Evolutionary conservation across 53 echinoderm and acorn worm genomes (phyloP), one percentile per base, ranked within the genome.

Genomic region (Paracentrotus lividus): DNA sequence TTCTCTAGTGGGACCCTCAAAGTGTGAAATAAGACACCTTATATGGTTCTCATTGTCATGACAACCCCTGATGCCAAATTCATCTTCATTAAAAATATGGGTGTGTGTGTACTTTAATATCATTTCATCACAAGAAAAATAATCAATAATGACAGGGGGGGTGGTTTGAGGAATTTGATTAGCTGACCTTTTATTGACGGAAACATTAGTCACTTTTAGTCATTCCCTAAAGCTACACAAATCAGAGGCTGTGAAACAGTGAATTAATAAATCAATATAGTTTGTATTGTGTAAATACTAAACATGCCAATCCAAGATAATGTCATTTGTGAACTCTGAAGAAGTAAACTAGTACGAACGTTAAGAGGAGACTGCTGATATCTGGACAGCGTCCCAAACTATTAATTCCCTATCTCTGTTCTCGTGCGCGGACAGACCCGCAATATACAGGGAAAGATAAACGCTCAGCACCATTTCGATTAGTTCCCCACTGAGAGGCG

Each of bases 11-110:
- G 89, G 65, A 55, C 53, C 31, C 42, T 42, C 89, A 42, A 64
- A 61, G 89, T 89, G 89, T 64, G 89, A 89, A 61, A 89, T 66
- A 27, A 26, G 60, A 89, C 0, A 66, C 89, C 44, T 43, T 10
- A 24, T 42, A 89, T 60, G 89, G 57, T 58, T 20, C 42, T n/a
- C 43, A 57, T 89, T 47, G 60, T 56, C 89, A 89, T 89, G 58
- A 66, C 36, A 89, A 89, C 89, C 27, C 10, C 12, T 44, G 89
- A 89, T 42, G 65, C 42, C 5, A 60, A 65, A 89, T 89, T 65
- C 55, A 89, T 60, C 59, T 59, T 61, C 23, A 89, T 89, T 89
- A 89, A n/a, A 24, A 89, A 61, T 24, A 64, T 64, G 89, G 89
- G 89, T 89, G 65, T 89, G 65, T 89, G 89, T 89, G 89, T 38